A percentile compares a stretch with the other conserved stretches of the same genome.
These are phyloP conservation scores for Drosophila persimilis DNA, from an alignment of 1,140 invertebrate species.

Conservation along the genomic window DNA sequence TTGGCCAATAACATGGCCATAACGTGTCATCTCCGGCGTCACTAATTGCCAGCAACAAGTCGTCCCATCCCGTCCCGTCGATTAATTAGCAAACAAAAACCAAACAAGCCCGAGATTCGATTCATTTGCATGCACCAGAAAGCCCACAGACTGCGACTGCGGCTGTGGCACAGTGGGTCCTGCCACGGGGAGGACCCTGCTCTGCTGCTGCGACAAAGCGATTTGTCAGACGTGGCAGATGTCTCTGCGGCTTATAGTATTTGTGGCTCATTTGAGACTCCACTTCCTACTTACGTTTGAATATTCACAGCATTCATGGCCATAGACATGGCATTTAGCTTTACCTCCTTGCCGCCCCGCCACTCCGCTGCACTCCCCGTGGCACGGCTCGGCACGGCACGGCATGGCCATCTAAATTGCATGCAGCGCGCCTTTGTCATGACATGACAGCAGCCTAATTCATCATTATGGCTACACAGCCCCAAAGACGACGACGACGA, in stretches of 20 bases:
- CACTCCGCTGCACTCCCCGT: slow-evolving; percentile 3
- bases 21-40: slow-evolving; percentile 59
- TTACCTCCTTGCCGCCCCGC: background rate
- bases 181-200: slow-evolving; percentile 9
- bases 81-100: slow-evolving; percentile 71
- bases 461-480: slow-evolving; percentile 76
- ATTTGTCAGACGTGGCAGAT: slow-evolving; percentile 60
- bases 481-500: slow-evolving; percentile 15
- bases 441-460: slow-evolving; percentile 82
- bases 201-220: slow-evolving; percentile 46
- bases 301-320: slow-evolving; percentile 45
- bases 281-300: slow-evolving; percentile 76
- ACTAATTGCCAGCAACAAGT: slow-evolving; percentile 73
- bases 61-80: slow-evolving; percentile 34
- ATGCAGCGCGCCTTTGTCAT: slow-evolving; percentile 80
- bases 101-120: background rate
- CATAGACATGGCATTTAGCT: slow-evolving; percentile 66
- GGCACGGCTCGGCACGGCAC: background rate
- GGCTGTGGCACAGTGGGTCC: background rate
- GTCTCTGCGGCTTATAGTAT: slow-evolving; percentile 21
- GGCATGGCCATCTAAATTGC: slow-evolving; percentile 48
- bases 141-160: too few relatives aligned
- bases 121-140: slow-evolving; percentile 52
- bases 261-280: slow-evolving; percentile 65
- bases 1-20: slow-evolving; percentile 61